Conservation (phyloP, 2,797 vertebrate genomes). For the Acanthurus lineatus region DNA sequence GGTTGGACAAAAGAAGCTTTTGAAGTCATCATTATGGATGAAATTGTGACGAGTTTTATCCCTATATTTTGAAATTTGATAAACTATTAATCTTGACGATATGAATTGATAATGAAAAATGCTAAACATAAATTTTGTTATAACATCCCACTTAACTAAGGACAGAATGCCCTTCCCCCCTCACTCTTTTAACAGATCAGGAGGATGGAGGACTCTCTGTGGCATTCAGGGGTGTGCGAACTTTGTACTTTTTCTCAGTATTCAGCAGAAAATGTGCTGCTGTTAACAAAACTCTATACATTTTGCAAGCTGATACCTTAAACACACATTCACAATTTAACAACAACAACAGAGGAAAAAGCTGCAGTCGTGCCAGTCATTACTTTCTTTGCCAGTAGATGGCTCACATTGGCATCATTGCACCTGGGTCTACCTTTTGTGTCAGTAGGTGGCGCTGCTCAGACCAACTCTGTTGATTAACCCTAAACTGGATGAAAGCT, state of each 20-base stretch:
- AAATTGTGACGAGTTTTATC: no score
- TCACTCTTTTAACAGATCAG: background rate
- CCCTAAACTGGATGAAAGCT: background rate
- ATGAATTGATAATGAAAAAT: no score
- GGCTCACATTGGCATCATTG: background rate
- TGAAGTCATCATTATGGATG: no score
- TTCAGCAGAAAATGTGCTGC: conserved; percentile 4
- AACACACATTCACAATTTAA: background rate
- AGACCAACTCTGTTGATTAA: background rate
- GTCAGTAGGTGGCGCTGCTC: background rate
- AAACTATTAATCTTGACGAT: no score
- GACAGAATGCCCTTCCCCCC: no score
- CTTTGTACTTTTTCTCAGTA: background rate
- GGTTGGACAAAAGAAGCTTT: no score
- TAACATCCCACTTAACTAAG: no score
- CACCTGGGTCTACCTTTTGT: background rate
- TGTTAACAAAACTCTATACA: background rate
- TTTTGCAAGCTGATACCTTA: background rate
- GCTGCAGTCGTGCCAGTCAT: background rate
- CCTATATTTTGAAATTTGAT: no score
- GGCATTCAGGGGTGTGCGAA: background rate
- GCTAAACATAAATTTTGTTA: no score
- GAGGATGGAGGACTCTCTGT: background rate
- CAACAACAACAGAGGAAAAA: background rate
- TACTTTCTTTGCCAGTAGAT: conserved; percentile 19